These are phyloP conservation scores for Noctua fimbriata DNA, from an alignment of 2,888 invertebrate genomes.

Conservation along the genomic window DNA sequence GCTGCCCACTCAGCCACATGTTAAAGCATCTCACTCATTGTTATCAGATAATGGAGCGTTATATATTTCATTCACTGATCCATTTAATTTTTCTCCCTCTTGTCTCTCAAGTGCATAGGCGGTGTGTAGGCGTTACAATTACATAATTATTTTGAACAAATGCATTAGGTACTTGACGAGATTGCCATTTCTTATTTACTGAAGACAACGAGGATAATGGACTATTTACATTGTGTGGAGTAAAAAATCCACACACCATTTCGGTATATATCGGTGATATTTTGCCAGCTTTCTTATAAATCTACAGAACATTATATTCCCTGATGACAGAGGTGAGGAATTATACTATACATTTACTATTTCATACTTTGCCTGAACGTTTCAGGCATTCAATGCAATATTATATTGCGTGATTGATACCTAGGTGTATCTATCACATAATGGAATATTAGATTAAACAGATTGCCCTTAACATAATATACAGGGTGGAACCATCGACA, in stretches of 20 bases:
- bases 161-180: conserved; percentile 18
- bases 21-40: no score
- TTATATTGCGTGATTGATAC: no score
- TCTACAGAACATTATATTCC: neutral
- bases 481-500: no score
- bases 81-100: neutral
- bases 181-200: conserved; percentile 34
- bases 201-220: neutral
- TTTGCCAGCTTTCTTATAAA: conserved; percentile 4
- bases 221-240: neutral
- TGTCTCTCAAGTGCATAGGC: neutral
- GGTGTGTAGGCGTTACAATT: conserved; percentile 19
- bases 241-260: conserved; percentile 13
- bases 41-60: neutral
- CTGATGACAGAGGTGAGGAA: neutral
- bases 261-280: neutral
- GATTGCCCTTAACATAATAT: no score
- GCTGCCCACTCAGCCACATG: no score
- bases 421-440: no score
- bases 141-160: conserved; percentile 26
- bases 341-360: neutral
- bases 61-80: conserved; percentile 6
- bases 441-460: neutral
- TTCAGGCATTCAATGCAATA: neutral
- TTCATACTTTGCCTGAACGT: neutral